Evolutionary conservation across 1,140 invertebrate species (phyloP).

Genomic region (Caenorhabditis elegans): WBcel235 BX284605.5:5120001-5120500

Average conservation of each 20-base stretch:
- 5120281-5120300: background rate
- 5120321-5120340: conserved; percentile 1
- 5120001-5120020: too few relatives aligned
- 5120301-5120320: background rate
- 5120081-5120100: too few relatives aligned
- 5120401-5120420: background rate
- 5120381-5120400: background rate
- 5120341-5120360: background rate
- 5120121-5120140: too few relatives aligned
- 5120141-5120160: too few relatives aligned
- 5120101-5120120: too few relatives aligned
- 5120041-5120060: too few relatives aligned
- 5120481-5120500: too few relatives aligned
- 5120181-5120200: background rate
- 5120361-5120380: background rate
- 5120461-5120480: too few relatives aligned
- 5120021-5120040: too few relatives aligned
- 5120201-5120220: background rate
- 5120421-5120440: too few relatives aligned
- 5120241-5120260: background rate
- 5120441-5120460: too few relatives aligned
- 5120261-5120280: background rate
- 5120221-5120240: background rate
- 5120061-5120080: too few relatives aligned
- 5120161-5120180: background rate